phyloP scores from a whole-genome alignment of 2,113 vertebrate genomes.

The Phyllostomus discolor region DNA sequence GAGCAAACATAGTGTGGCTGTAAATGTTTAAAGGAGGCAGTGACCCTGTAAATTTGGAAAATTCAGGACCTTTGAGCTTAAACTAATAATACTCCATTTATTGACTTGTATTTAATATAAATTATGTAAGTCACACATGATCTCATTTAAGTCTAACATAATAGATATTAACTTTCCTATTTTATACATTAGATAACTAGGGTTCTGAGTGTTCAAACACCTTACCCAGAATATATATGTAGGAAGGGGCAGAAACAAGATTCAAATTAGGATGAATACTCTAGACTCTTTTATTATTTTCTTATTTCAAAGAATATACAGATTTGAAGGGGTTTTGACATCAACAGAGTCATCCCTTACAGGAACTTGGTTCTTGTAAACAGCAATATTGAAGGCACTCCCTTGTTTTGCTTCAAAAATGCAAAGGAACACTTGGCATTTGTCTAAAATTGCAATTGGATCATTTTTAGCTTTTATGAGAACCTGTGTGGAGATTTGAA shows the following conservation, averaged over 20 bases:
- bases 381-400: neutral
- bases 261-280: neutral
- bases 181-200: neutral
- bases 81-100: neutral
- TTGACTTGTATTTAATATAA: neutral
- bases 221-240: neutral
- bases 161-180: neutral
- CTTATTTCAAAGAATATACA: neutral
- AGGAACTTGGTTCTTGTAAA: neutral
- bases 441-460: neutral
- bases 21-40: neutral
- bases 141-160: neutral
- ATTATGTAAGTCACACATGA: neutral
- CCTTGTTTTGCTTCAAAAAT: neutral
- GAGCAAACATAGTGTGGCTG: neutral
- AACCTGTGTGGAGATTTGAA: neutral
- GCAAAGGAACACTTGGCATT: neutral
- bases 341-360: neutral
- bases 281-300: neutral
- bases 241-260: neutral
- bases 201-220: neutral
- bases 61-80: neutral
- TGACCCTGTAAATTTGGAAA: neutral
- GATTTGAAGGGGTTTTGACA: neutral
- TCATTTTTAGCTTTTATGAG: slow-evolving; percentile 3